These are phyloP conservation scores for Melanophora roralis DNA, from an alignment of 2,888 invertebrate species.

Conservation along the genomic window DNA sequence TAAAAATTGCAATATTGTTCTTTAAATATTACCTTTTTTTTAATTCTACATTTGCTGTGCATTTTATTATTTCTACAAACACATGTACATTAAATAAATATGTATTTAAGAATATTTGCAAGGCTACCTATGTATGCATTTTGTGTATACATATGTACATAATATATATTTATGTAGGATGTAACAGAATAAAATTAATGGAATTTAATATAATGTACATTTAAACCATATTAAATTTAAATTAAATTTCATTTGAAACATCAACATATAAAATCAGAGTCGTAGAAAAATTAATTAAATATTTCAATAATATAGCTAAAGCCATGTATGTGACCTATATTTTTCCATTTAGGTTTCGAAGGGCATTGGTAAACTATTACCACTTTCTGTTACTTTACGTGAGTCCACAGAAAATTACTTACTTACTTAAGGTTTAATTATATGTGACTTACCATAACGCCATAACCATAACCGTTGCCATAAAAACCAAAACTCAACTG, in stretches of 20 bases:
- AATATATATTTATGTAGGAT: constrained; percentile 11
- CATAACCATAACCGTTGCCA: no score
- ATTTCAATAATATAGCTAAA: no score
- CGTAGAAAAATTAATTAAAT: no score
- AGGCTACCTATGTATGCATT: background rate
- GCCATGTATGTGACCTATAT: no score
- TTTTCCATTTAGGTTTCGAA: no score
- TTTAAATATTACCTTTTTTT: constrained; percentile 24
- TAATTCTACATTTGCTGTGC: background rate
- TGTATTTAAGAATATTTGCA: constrained; percentile 7
- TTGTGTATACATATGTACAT: background rate
- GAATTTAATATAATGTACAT: constrained; percentile 55
- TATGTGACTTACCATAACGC: no score
- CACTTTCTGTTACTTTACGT: no score
- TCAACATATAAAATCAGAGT: no score
- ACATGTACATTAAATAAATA: constrained; percentile 37
- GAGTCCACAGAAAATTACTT: no score
- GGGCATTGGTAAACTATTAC: no score
- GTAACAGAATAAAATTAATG: constrained; percentile 55
- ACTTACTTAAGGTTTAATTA: no score
- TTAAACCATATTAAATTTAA: constrained; percentile 51
- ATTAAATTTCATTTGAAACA: constrained; percentile 44
- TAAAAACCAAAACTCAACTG: no score
- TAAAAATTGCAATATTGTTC: constrained; percentile 46
- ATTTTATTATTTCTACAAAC: background rate